Evolutionary conservation across 2,797 vertebrate genomes (phyloP), one percentile per base, ranked within the genome.

Genomic region (Zalophus californianus): DNA sequence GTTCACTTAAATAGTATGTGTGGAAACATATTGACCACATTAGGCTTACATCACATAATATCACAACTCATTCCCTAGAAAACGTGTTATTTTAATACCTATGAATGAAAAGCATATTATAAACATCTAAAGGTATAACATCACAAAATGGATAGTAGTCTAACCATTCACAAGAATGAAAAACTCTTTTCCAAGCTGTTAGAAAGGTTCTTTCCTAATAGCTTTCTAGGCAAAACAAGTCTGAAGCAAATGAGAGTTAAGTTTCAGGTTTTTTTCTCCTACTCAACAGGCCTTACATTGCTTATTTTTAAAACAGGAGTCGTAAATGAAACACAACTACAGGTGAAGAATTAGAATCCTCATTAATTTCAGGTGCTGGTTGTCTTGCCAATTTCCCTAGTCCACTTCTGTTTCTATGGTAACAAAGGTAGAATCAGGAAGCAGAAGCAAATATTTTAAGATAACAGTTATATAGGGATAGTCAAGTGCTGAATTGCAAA

Each of bases 351-450:
- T 94, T 60, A 94, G 78, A 94, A 96, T 60, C 54, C 72, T 83
- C 92, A 90, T 95, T 97, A 95, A 96, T 97, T 96, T 97, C 79
- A 97, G 73, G 44, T 96, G 77, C 91, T 96, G 73, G 79, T 68
- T 96, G 64, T 70, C 89, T 54, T 97, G 75, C 70, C 52, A 91
- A 64, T 86, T 77, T 98, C 58, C 70, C 78, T 79, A 89, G 56
- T 92, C 90, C 56, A 92, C 35, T 97, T 97, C 89, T 96, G 94
- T 97, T 98, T 96, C 97, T 97, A 88, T 84, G 83, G 96, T 95
- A 98, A 98, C 97, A 96, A 58, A 98, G 68, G 58, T 5, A 73
- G 92, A 86, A 92, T 91, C 88, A 86, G 92, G 91, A 98, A 98
- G 93, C 32, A 96, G 87, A 95, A 86, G 82, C 54, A 96, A 94